These are phyloP conservation scores for Cyanoramphus novaezelandiae DNA, from an alignment of 2,113 vertebrate genomes.

Conservation along the genomic window DNA sequence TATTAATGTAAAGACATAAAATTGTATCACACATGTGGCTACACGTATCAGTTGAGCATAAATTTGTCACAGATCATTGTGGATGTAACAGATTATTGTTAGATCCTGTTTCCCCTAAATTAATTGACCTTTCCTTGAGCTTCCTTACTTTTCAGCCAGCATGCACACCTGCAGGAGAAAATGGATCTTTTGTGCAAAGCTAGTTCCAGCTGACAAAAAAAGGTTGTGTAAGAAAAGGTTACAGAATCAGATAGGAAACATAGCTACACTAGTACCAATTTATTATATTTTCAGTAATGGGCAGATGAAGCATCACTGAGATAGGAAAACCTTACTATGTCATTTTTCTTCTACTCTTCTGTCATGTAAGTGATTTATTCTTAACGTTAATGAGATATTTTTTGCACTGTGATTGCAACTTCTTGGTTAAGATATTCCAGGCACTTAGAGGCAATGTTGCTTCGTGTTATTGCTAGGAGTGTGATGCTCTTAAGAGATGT, in stretches of 20 bases:
- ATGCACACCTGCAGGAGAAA: neutral
- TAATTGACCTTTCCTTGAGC: neutral
- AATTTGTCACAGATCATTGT: neutral
- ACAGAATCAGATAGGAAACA: neutral
- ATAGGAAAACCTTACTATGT: constrained; percentile 8
- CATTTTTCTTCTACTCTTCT: constrained; percentile 21
- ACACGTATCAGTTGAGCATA: neutral
- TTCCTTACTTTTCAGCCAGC: constrained; percentile 4
- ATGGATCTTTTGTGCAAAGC: neutral
- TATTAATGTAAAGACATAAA: neutral
- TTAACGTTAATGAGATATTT: constrained; percentile 20
- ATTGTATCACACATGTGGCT: neutral
- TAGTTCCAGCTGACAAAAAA: neutral
- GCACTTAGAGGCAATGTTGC: constrained; percentile 31
- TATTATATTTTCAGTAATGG: constrained; percentile 32
- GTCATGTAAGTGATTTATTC: constrained; percentile 10
- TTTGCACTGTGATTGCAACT: constrained; percentile 57
- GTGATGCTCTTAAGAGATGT: constrained; percentile 49
- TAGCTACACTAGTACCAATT: neutral
- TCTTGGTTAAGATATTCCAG: constrained; percentile 23
- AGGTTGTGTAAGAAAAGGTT: constrained; percentile 27
- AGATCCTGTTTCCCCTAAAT: neutral
- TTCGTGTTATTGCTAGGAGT: constrained; percentile 19
- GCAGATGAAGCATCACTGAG: constrained; percentile 10
- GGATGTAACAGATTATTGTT: neutral